Conservation (phyloP, 1,140 invertebrate genomes). For the Macrotrachela quadricornifera region DNA sequence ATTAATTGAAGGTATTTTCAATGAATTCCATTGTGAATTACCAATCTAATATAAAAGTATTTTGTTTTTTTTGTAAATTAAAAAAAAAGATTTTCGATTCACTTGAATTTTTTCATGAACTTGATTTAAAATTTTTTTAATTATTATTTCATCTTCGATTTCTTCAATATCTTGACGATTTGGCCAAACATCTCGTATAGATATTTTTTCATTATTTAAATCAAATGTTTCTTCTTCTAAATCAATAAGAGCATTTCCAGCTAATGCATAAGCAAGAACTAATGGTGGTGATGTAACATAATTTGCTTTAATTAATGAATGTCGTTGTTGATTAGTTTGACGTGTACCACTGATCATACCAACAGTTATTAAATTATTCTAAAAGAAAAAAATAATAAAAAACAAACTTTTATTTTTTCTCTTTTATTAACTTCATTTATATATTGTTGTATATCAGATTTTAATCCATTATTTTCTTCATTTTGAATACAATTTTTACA, state of each 20-base stretch:
- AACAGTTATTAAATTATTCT: conserved; percentile 73
- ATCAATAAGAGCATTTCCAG: conserved; percentile 76
- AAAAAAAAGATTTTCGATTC: no score
- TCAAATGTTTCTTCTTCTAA: conserved; percentile 44
- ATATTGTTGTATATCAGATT: no score
- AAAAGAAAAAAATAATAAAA: conserved; percentile 3
- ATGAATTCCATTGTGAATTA: conserved; percentile 57
- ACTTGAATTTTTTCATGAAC: conserved; percentile 50
- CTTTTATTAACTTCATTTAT: no score
- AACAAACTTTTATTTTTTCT: no score
- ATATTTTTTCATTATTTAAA: conserved; percentile 39
- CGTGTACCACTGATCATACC: conserved; percentile 84
- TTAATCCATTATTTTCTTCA: conserved; percentile 34
- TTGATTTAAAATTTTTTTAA: conserved; percentile 91
- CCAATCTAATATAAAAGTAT: conserved; percentile 30
- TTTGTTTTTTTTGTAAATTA: no score
- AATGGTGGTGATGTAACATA: conserved; percentile 81
- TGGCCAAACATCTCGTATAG: conserved; percentile 81
- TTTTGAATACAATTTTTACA: conserved; percentile 99
- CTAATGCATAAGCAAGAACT: conserved; percentile 86
- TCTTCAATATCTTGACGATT: conserved; percentile 61
- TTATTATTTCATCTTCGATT: conserved; percentile 67
- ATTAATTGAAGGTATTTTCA: conserved; percentile 49
- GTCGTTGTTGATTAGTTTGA: conserved; percentile 90
- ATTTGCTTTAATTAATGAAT: conserved; percentile 81